Evolutionary conservation across 2,888 invertebrate species (phyloP).

Genomic region (Prenolepis imparis): DNA sequence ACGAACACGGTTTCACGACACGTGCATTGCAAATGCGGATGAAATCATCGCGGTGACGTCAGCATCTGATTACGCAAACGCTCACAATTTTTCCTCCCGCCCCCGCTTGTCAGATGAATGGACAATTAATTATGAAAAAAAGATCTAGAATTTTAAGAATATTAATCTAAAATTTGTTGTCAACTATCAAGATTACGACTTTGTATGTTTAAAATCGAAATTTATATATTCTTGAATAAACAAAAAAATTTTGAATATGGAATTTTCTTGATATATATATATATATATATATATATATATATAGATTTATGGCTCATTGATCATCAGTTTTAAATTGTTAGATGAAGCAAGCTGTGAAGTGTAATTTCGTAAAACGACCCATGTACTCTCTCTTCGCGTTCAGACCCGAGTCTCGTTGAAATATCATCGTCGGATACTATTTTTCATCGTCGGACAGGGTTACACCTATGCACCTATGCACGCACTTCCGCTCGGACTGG

Average conservation of each 20-base stretch:
- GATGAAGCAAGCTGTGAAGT: neutral
- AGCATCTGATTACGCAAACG: constrained; percentile 44
- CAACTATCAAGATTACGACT: neutral
- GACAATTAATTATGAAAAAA: constrained; percentile 1
- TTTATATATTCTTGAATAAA: neutral
- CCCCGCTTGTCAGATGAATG: constrained; percentile 15
- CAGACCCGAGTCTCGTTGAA: neutral
- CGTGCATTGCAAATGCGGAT: constrained; percentile 42
- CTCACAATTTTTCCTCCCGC: constrained; percentile 21
- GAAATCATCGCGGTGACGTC: constrained; percentile 50
- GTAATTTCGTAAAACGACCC: neutral
- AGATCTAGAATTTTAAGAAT: neutral
- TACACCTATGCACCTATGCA: constrained; percentile 19
- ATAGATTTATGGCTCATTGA: neutral
- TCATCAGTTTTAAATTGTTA: neutral
- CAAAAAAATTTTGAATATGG: neutral
- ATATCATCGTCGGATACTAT: constrained; percentile 10
- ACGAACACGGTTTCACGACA: constrained; percentile 35
- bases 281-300: neutral
- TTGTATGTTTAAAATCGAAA: neutral
- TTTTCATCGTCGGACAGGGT: constrained; percentile 3
- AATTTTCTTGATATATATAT: neutral
- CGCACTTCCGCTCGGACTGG: constrained; percentile 47
- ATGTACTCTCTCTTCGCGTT: neutral
- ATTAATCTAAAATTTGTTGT: neutral